Base-by-base conservation (phyloP, 2,888 invertebrate genomes). In the Drosophila trichaetosa region DNA sequence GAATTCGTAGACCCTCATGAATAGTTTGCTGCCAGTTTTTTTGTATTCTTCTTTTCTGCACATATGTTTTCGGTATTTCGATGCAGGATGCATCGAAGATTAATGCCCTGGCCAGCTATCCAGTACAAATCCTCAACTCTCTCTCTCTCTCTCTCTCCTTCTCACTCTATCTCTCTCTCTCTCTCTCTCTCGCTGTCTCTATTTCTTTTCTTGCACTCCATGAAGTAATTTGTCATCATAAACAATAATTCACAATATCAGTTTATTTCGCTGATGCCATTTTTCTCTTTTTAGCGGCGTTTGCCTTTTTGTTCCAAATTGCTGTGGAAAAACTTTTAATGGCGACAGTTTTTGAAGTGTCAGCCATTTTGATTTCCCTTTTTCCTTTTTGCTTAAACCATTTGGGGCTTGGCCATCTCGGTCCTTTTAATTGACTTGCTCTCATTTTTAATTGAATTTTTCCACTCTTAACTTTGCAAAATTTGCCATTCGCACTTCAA, bases 191-290 rank as follows among this genome's bases (percentile, higher is more conserved):
- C n/a, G 5, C n/a, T 3, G 4, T n/a, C 13, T 21, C 5, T 53
- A 31, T 29, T 27, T 18, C 31, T 49, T 5, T 56, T 63, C n/a
- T 58, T 53, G 40, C 60, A 54, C 53, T 69, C 58, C 36, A 38
- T 29, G 52, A 67, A 69, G 67, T 68, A 62, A 81, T 81, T 81
- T 81, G 81, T 81, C 81, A 83, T 83, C 78, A 81, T 81, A 77
- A 80, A 77, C 81, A 77, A 81, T 81, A 81, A 71, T 74, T 80
- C 74, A 77, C 78, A 68, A 77, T 80, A 80, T 83, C 65, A 70
- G 83, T 52, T 65, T 66, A 60, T 54, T 64, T 77, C 33, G 61
- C 54, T 53, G 34, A 61, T 38, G 63, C 16, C 34, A 27, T 59
- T 66, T 60, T 48, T 31, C 2, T 40, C 18, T 38, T 24, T 60